Base-by-base conservation (phyloP, 2,888 invertebrate genomes). In the Patella pellucida region DNA sequence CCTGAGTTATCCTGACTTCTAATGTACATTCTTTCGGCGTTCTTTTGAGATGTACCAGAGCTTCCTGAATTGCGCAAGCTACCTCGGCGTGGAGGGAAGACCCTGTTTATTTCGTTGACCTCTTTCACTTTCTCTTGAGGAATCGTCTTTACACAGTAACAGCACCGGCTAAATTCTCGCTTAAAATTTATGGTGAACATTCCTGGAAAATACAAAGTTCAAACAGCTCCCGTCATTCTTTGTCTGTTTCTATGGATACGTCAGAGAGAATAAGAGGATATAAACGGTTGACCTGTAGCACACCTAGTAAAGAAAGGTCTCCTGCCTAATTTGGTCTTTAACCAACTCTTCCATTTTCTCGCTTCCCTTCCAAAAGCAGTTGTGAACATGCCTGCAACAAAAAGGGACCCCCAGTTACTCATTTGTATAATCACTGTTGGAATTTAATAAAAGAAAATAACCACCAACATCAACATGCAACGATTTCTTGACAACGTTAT, bases 171-270 rank as follows among this genome's bases (percentile, higher is more conserved):
- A 51, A 88, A 84, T 76, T 88, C 87, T 78, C 87, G 78, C 78
- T 86, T 87, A 81, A 88, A 87, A 79, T 87, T 88, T 71, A 87
- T 87, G 67, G 87, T 86, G 76, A 87, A 88, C 82, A 87, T 83
- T 67, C 88, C 88, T 88, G 86, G 56, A 86, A 85, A 69, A 71
- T 54, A 71, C 71, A 71, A 51, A 52, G 51, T 71, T 15, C 19
- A 52, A 52, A 54, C 52, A 19, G 9, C 23, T 52, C 27, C 52
- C n/a, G 15, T 71, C 71, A 71, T 52, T 51, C 54, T 52, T 52
- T 52, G 27, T 71, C 52, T 71, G 71, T 71, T 71, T 52, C 52
- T 41, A 27, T 71, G 52, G 52, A 52, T 71, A 71, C 54, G 71
- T 71, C 71, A 71, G 41, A 71, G 54, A 51, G 71, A 71, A 19